Base-by-base conservation (phyloP, 2,797 vertebrate species). In the Mareca strepera region DNA sequence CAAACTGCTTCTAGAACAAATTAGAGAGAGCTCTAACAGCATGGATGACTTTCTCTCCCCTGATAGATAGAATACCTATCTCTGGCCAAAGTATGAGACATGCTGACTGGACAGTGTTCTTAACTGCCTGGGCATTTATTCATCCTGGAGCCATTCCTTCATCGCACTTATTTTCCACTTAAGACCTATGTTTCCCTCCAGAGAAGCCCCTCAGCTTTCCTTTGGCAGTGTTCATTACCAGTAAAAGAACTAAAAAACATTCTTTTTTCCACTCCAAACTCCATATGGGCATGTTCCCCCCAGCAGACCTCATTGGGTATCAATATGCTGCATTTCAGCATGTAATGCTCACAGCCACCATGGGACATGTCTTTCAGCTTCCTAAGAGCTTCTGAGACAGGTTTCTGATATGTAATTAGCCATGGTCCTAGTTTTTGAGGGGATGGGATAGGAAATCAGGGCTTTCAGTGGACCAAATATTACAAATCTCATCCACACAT, bases 1-100 rank as follows among this genome's bases (percentile, higher is more conserved):
- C 91, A 96, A 94, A 39, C 53, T 79, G 50, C 78, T 86, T 88
- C 68, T 88, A 90, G 72, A 85, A 81, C 85, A 88, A 91, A 93
- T 93, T 53, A 82, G 43, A 80, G 74, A 31, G 73, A 93, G 62
- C 43, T 85, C 39, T 88, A 90, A 86, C 84, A 87, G 85, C 78
- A 67, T 1, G 10, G 84, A 93, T 69, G 81, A 53, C 86, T 92
- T 70, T 59, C 31, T 80, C 81, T 92, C 74, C 82, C 66, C 46
- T 3, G 3, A 90, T 26, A 86, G 77, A 90, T 11, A 86, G 46
- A 86, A 59, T 74, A 91, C 48, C 88, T 90, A 82, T 81, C 87
- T 87, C 75, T 58, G 86, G 83, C 84, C 86, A 68, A 89, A 88
- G 56, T 10, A 56, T 8, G 74, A 94, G 82, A 33, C 78, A 58